Evolutionary conservation across 2,888 invertebrate species (phyloP).

Genomic region (Abrostola triplasia): DNA sequence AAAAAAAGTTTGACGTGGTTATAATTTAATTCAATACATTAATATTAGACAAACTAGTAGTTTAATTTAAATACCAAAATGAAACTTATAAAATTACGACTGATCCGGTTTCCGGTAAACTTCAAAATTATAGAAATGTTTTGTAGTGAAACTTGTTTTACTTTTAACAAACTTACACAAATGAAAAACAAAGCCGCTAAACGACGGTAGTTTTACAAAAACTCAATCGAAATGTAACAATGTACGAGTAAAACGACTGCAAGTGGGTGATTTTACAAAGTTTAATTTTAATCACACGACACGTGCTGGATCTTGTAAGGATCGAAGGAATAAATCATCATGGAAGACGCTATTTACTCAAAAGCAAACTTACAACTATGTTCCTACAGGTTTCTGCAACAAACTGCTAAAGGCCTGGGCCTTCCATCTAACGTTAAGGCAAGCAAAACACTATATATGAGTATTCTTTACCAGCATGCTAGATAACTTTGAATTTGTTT

Average conservation of each 20-base stretch:
- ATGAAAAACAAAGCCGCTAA: too few relatives aligned
- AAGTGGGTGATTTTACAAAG: conserved; percentile 19
- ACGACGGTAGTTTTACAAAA: conserved; percentile 35
- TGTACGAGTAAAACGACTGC: neutral
- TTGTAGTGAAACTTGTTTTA: too few relatives aligned
- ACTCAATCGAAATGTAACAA: neutral
- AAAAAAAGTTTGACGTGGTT: too few relatives aligned
- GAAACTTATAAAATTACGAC: too few relatives aligned
- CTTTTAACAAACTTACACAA: too few relatives aligned
- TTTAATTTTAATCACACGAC: neutral
- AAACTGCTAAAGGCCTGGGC: conserved; percentile 71
- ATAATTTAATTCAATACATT: too few relatives aligned
- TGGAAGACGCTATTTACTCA: conserved; percentile 52
- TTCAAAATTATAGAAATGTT: too few relatives aligned
- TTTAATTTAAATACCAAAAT: too few relatives aligned
- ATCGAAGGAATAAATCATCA: conserved; percentile 4
- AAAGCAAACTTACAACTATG: conserved; percentile 59
- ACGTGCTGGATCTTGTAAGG: neutral
- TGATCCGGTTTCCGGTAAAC: too few relatives aligned
- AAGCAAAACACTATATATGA: conserved; percentile 33
- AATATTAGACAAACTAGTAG: too few relatives aligned
- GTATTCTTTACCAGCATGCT: neutral
- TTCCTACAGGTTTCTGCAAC: conserved; percentile 75
- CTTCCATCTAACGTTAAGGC: conserved; percentile 82
- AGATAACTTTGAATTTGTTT: neutral